phyloP scores from a whole-genome alignment of 2,113 vertebrate species.

The Hippopotamus amphibius region DNA sequence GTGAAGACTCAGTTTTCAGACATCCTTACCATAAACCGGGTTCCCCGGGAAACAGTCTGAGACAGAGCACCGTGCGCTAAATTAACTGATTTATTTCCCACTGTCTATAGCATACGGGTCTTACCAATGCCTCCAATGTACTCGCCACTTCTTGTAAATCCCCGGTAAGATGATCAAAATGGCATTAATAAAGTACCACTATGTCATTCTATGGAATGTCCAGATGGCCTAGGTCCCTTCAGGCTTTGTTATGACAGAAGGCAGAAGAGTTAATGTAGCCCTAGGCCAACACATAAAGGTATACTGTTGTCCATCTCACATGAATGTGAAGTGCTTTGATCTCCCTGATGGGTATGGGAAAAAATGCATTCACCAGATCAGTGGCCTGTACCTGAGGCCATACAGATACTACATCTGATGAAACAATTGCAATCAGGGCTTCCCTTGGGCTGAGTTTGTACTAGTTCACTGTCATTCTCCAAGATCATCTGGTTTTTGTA shows the following conservation, averaged over 20 bases:
- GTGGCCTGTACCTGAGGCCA: neutral
- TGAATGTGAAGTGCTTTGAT: neutral
- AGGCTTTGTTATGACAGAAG: neutral
- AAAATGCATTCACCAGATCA: neutral
- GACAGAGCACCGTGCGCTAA: neutral
- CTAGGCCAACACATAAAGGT: neutral
- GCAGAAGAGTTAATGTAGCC: neutral
- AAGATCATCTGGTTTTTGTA: neutral
- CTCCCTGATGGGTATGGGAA: neutral
- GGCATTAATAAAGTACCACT: neutral
- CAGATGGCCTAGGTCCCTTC: neutral
- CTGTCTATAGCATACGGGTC: neutral
- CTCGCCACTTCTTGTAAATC: neutral
- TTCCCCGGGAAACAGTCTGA: neutral
- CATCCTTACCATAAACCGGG: neutral
- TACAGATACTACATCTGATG: neutral
- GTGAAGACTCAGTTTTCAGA: neutral
- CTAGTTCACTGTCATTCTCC: neutral
- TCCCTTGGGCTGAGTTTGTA: neutral
- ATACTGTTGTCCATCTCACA: neutral
- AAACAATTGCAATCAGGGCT: neutral
- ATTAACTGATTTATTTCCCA: neutral
- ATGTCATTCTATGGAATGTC: neutral
- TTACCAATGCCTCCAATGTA: neutral
- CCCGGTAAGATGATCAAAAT: neutral